Conservation (phyloP, 2,888 invertebrate genomes). For the Mycalesis mineus region DNA sequence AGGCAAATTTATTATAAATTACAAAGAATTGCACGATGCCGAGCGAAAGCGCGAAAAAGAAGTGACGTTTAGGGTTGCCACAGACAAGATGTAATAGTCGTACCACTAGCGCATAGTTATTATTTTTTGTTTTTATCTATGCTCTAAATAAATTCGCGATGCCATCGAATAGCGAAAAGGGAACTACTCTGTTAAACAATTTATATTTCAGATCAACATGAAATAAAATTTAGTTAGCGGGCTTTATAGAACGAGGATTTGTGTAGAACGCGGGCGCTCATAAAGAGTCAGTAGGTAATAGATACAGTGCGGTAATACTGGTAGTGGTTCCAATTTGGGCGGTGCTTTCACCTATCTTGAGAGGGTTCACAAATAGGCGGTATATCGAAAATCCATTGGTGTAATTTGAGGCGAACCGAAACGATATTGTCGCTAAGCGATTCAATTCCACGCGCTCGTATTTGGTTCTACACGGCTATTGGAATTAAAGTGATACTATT, state of each 20-base stretch:
- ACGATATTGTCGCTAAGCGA: slow-evolving; percentile 67
- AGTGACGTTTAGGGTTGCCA: no score
- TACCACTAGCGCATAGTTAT: no score
- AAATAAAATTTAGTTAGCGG: slow-evolving; percentile 9
- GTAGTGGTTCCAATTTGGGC: slow-evolving; percentile 24
- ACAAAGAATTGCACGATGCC: no score
- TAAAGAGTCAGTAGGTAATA: slow-evolving; percentile 10
- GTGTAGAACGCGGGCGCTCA: background rate
- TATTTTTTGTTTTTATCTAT: no score
- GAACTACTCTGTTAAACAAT: no score
- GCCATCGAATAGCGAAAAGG: no score
- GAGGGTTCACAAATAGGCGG: slow-evolving; percentile 57
- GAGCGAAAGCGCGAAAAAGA: no score
- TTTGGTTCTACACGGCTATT: slow-evolving; percentile 45
- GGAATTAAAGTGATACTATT: slow-evolving; percentile 12
- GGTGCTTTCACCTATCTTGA: slow-evolving; percentile 40
- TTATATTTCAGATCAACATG: no score
- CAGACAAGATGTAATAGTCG: no score
- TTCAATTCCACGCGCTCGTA: slow-evolving; percentile 63
- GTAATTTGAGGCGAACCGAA: slow-evolving; percentile 70
- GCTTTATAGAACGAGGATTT: slow-evolving; percentile 10
- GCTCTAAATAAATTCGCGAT: no score
- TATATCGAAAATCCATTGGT: slow-evolving; percentile 68
- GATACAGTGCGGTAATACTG: slow-evolving; percentile 3
- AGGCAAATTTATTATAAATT: no score